Base-by-base conservation (phyloP, 1,140 invertebrate species). In the Nasonia vitripennis region DNA sequence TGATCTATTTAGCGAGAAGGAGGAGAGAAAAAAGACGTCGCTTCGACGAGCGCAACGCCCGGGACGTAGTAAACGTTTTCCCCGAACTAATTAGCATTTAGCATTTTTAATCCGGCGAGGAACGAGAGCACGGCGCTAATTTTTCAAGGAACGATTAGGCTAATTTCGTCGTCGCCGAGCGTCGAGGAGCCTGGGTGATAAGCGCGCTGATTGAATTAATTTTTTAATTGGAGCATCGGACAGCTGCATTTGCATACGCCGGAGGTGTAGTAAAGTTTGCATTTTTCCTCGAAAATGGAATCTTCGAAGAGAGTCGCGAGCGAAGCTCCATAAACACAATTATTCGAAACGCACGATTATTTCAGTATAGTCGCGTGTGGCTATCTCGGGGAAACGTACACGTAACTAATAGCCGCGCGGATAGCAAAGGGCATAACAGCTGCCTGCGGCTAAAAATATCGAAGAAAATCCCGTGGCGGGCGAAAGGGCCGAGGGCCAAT, bases 21-120 rank as follows among this genome's bases (percentile, higher is more conserved):
- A 55, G 70, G 17, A 37, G 37, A 78, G 67, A 70, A 55, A 78
- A 70, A 27, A 17, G n/a, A 87, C 79, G 86, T 81, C 10, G 55
- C 51, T 34, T 68, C 67, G 67, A 79, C 41, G 37, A 27, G 27
- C 27, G 27, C 27, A 27, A 1, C 86, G 78, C 75, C 68, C 86
- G 83, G 81, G 20, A 5, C 80, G 67, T 27, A 27, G 27, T 87
- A 87, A 89, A 88, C 85, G 87, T 87, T 87, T 90, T 88, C 88
- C 88, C 89, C 88, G 90, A 92, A 91, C 91, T 92, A 92, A 92
- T 92, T 92, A 92, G 90, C 90, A 91, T 92, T 92, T 91, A 92
- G 88, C 91, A 92, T 91, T 91, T 92, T 92, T 92, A 92, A 92
- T 92, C 89, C 88, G 86, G 86, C 88, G 88, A 89, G 89, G 89